These are phyloP conservation scores for Caenorhabditis elegans DNA, from an alignment of 1,140 invertebrate species.

Conservation along the genomic window WBcel235 BX284606.5:4844501-4845000, in stretches of 20 bases:
- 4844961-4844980: neutral
- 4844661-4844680: neutral
- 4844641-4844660: neutral
- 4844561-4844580: neutral
- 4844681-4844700: neutral
- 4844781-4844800: conserved; percentile 13
- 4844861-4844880: neutral
- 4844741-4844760: neutral
- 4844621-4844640: neutral
- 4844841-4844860: neutral
- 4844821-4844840: neutral
- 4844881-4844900: neutral
- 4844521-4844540: neutral
- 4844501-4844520: neutral
- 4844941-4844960: neutral
- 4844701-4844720: neutral
- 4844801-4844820: neutral
- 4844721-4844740: neutral
- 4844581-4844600: neutral
- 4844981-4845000: conserved; percentile 15
- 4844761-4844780: neutral
- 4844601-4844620: neutral
- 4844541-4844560: neutral
- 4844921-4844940: neutral
- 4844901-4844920: neutral